Evolutionary conservation across 2,797 vertebrate genomes (phyloP), one percentile per base, ranked within the genome.

Genomic region (Tenualosa thibaudeaui): DNA sequence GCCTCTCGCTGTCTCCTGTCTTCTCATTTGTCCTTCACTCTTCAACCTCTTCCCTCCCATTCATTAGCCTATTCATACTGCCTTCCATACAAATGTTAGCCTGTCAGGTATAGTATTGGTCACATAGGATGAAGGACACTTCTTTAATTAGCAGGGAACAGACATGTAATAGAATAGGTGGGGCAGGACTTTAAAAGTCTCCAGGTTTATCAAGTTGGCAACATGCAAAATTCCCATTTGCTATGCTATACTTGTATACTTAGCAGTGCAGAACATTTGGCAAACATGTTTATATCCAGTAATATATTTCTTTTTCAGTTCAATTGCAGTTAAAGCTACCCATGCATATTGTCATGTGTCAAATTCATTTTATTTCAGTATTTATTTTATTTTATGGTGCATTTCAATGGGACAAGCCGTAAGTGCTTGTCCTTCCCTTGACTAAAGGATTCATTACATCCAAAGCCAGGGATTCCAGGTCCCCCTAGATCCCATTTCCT

Each of bases 401-500:
- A 19, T 43, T 37, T 17, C 37, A 43, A 43, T 75, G 31, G 10
- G 13, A 43, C 50, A 54, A 46, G 78, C 78, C 82, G 71, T 82
- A 86, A 86, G 78, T 85, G 81, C 82, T 71, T 62, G 81, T 82
- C 68, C 71, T 83, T 83, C 81, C 65, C 84, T 50, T 81, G 87
- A 88, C 62, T 26, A 85, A 84, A 56, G 54, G 84, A 24, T 54
- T 83, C 24, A 82, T 58, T 84, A 84, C 62, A 82, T 84, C 43
- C 17, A 75, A 84, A 87, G 85, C 81, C 87, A 81, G 88, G 89
- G 89, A 91, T 93, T 88, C 90, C 89, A 87, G 89, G 22, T 89
- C 81, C 84, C 85, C 22, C 85, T 10, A 49, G 84, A 85, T 81
- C 81, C 53, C 89, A 91, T 91, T 93, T 92, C 92, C 93, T 94